Evolutionary conservation across 2,113 vertebrate species (phyloP), one percentile per base, ranked within the genome.

Genomic region (Melanotaenia duboulayi): DNA sequence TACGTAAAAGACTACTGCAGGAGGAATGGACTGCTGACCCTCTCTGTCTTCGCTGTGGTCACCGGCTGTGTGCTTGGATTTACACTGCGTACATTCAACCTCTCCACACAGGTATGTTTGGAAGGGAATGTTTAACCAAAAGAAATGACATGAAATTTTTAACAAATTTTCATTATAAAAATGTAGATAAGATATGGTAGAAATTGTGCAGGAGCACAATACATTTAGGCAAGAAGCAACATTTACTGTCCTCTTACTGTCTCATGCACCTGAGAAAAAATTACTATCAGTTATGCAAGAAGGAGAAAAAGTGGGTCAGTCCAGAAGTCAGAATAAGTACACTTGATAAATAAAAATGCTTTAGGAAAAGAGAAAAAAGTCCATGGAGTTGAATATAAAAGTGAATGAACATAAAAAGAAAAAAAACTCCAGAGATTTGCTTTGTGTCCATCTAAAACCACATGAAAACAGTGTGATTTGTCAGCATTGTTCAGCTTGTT

Each of bases 51-150:
- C 1, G 96, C 95, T 0, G 95, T 96, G 0, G 78, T 93, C 46
- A 92, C 92, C 0, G 96, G 96, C 2, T 96, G 96, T 63, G 74
- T 93, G 6, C 86, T 96, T 22, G 96, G 96, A 9, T 96, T 95
- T 80, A 25, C 92, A 40, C 89, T 96, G n/a, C 84, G 95, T 61
- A 77, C 89, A 0, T 40, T 95, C 67, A 92, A 96, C 82, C 90
- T 96, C 63, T 94, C 94, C 0, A 92, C 95, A 37, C 94, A 96
- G 95, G 96, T 96, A 85, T 75, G 88, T 22, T 39, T 22, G 35
- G 7, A 56, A 9, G 10, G 20, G 49, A 17, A 44, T 28, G 32
- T 14, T 37, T 0, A 58, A 25, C 7, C 25, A 11, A 13, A 65
- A 0, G 12, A 1, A 7, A 10, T 11, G 17, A 2, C n/a, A 13